Evolutionary conservation across 2,113 vertebrate genomes (phyloP), one percentile per base, ranked within the genome.

Genomic region (Sclerurus mexicanus): DNA sequence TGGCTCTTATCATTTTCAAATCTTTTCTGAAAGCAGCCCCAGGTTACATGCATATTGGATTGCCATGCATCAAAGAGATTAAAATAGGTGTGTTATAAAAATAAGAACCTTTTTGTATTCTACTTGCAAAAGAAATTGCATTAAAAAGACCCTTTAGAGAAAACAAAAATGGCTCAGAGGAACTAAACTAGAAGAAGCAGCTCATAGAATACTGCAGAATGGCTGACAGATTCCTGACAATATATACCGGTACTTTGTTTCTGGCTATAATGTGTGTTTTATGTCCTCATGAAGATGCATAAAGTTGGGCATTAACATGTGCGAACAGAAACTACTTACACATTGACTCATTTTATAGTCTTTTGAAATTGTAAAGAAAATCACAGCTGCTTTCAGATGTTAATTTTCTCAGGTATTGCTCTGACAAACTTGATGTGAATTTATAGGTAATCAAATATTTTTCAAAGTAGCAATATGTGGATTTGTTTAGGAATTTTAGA

Each of bases 31-130:
- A 97, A 97, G 93, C 88, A 96, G 96, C 97, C 96, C 37, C 73
- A 92, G 96, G 98, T 98, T 97, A 95, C 90, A 76, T 97, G 95
- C 93, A 98, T 97, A 98, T 98, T 98, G 95, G 97, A 98, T 98
- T 98, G 98, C 67, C 28, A 13, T 47, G 83, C 98, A 98, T 98
- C 97, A 98, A 98, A 98, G 92, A 94, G 14, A 97, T 98, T 97
- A 97, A 97, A 96, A 95, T 96, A 95, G 97, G 92, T 95, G 82
- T 89, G 92, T 96, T 97, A 97, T 95, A 96, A 94, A 98, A 97
- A 98, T 97, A 96, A 94, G 94, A 87, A 68, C 94, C 95, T 97
- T 97, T 95, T 96, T 28, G 33, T 96, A 85, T 92, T 96, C 93
- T 84, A 74, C 92, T 97, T 58, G 62, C 87, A 96, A 94, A 42